Evolutionary conservation across 2,888 invertebrate genomes (phyloP).

Genomic region (Thera obeliscata): DNA sequence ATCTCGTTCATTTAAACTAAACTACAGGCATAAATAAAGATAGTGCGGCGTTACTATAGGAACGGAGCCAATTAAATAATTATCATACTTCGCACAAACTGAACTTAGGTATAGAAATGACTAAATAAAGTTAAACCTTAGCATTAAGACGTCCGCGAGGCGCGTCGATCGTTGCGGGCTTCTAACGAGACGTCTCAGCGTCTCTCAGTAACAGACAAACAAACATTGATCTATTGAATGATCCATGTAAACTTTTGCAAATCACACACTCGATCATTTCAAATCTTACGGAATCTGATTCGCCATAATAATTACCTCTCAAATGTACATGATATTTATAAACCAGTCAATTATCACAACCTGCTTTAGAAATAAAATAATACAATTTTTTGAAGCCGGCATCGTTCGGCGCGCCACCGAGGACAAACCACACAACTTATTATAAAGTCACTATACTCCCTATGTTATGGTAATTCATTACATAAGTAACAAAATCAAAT

Average conservation of each 20-base stretch:
- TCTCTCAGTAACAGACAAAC: slow-evolving; percentile 17
- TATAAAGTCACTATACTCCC: slow-evolving; percentile 67
- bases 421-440: slow-evolving; percentile 67
- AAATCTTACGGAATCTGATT: slow-evolving; percentile 18
- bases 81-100: slow-evolving; percentile 68
- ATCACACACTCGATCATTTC: slow-evolving; percentile 10
- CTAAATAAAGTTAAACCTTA: slow-evolving; percentile 81
- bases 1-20: slow-evolving; percentile 64
- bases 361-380: slow-evolving; percentile 45
- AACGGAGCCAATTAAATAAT: slow-evolving; percentile 76
- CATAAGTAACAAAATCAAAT: slow-evolving; percentile 64
- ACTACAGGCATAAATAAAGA: slow-evolving; percentile 77
- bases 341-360: slow-evolving; percentile 58
- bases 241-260: slow-evolving; percentile 24
- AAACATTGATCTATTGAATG: slow-evolving; percentile 26
- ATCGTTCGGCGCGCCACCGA: slow-evolving; percentile 50
- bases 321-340: slow-evolving; percentile 39
- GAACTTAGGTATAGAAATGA: slow-evolving; percentile 78
- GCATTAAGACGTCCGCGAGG: slow-evolving; percentile 63
- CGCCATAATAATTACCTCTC: slow-evolving; percentile 21
- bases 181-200: slow-evolving; percentile 19
- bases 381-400: slow-evolving; percentile 36
- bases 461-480: slow-evolving; percentile 74
- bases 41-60: slow-evolving; percentile 75
- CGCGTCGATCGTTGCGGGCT: slow-evolving; percentile 49